Conservation (phyloP, 2,888 invertebrate species). For the Diplazon laetatorius region DNA sequence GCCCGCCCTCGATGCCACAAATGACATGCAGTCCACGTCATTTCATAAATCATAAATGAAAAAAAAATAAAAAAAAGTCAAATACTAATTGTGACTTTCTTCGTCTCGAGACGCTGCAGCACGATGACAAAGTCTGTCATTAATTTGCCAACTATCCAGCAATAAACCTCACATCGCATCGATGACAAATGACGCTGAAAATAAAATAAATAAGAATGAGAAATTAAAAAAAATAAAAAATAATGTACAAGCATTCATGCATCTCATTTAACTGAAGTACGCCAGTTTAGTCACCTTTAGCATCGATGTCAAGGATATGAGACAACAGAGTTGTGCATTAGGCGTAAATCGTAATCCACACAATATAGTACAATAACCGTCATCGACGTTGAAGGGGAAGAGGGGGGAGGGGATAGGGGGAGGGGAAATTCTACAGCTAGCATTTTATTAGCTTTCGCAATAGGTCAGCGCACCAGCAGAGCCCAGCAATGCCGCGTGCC, state of each 20-base stretch:
- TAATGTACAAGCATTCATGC: too few relatives aligned
- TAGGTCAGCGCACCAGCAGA: constrained; percentile 73
- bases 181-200: constrained; percentile 35
- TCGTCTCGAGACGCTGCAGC: too few relatives aligned
- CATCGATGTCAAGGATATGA: constrained; percentile 78
- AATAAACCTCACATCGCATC: constrained; percentile 8
- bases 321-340: constrained; percentile 45
- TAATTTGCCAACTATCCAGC: too few relatives aligned
- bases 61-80: background rate
- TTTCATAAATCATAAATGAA: background rate
- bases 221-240: too few relatives aligned
- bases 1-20: too few relatives aligned
- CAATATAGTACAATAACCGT: constrained; percentile 25
- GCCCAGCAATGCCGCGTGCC: constrained; percentile 13
- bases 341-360: constrained; percentile 2
- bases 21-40: background rate
- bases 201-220: too few relatives aligned
- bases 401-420: constrained; percentile 36
- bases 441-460: constrained; percentile 78
- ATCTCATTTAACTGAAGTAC: too few relatives aligned
- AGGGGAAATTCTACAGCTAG: constrained; percentile 69
- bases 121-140: too few relatives aligned
- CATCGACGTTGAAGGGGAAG: too few relatives aligned
- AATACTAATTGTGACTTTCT: background rate
- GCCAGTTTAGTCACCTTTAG: constrained; percentile 73